Base-by-base conservation (phyloP, 35 echinoderm and acorn worm genomes). In the Heliocidaris erythrogramma region DNA sequence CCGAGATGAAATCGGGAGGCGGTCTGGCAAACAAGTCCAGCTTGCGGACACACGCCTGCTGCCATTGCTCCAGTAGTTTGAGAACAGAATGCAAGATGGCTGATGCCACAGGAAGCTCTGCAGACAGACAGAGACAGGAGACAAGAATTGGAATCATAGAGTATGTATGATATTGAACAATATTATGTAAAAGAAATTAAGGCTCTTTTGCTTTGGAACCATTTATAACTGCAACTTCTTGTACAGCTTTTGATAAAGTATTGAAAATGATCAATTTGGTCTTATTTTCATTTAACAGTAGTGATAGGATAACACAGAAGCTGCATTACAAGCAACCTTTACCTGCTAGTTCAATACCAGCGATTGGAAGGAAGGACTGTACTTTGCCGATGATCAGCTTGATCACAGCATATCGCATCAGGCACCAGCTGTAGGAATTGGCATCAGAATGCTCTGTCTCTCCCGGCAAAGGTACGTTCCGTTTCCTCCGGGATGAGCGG, bases 401-500 rank as follows among this genome's bases (percentile, higher is more conserved):
- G 86, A 99, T 48, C 30, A 96, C 95, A 48, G 95, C 96, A 93
- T 95, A 97, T 30, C 98, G 95, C 96, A 99, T 96, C 86, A 99
- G 85, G 95, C 98, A 99, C 98, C 98, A 99, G 93, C 98, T 99
- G 59, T 97, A 99, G 2, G 98, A 99, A 50, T 94, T 97, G 13
- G 93, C 90, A 86, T 99, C 98, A 9, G 95, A 95, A 89, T 96
- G 97, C 92, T 99, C 96, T 21, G 94, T 94, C 30, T 96, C 94
- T 1, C 96, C 96, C 0, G 95, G 94, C 56, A 88, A 61, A 52
- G 95, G 92, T 13, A 93, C 47, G 42, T 53, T 30, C 59, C 59
- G 60, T 85, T 95, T 93, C 88, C 85, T 49, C 48, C 91, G 42
- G 13, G 30, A 84, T n/a, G 65, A 21, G 27, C 18, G 65, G 7